These are phyloP conservation scores for Argopecten irradians DNA, from an alignment of 1,140 invertebrate genomes.

Conservation along the genomic window DNA sequence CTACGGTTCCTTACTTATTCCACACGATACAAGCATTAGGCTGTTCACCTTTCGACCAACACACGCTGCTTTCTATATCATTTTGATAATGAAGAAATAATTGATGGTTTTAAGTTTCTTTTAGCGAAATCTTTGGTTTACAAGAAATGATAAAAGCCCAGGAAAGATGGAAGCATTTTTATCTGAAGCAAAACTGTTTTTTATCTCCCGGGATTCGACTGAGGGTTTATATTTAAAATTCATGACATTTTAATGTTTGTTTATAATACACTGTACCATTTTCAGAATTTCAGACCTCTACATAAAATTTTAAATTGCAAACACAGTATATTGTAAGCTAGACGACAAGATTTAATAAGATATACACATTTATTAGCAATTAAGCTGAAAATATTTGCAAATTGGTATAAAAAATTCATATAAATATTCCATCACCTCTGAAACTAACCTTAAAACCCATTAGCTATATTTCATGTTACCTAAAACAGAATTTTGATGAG, in stretches of 20 bases:
- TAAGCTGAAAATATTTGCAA: neutral
- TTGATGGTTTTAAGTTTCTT: neutral
- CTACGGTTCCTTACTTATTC: neutral
- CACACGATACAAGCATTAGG: neutral
- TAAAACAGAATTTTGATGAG: neutral
- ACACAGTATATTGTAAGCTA: neutral
- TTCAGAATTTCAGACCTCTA: neutral
- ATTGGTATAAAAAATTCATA: neutral
- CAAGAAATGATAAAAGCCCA: neutral
- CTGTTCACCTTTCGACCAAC: neutral
- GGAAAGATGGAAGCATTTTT: neutral
- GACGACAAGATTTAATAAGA: neutral
- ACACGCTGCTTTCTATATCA: neutral
- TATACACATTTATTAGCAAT: neutral
- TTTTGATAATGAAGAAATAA: neutral
- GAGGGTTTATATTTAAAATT: neutral
- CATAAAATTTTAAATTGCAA: neutral
- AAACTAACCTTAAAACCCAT: neutral
- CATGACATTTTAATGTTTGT: neutral
- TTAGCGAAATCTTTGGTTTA: neutral
- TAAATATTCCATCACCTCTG: neutral
- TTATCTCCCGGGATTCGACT: neutral
- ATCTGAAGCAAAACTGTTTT: neutral
- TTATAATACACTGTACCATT: neutral
- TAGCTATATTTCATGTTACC: neutral